A percentile compares a stretch with the other conserved stretches of the same genome.
These are phyloP conservation scores for Frankliniella intonsa DNA, from an alignment of 2,888 invertebrate genomes.

Conservation along the genomic window DNA sequence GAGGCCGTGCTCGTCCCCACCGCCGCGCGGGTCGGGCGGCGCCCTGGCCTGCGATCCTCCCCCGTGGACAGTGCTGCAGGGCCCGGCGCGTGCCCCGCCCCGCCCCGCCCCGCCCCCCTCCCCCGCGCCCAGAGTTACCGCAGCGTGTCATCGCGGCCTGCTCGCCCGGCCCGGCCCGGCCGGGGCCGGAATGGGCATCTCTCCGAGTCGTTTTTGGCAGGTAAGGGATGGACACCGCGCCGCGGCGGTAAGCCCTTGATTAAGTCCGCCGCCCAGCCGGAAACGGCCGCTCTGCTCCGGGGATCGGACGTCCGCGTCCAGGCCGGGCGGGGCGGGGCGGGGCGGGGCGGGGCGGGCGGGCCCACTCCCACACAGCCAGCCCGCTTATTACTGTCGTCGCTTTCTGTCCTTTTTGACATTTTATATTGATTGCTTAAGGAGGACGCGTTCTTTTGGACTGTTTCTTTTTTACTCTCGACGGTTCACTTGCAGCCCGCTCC, in stretches of 20 bases:
- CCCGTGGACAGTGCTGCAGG: background rate
- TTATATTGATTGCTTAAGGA: too few species aligned
- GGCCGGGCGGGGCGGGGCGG: background rate
- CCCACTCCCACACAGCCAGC: background rate
- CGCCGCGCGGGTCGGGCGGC: background rate
- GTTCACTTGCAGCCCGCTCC: too few species aligned
- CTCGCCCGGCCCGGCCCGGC: background rate
- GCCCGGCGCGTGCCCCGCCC: background rate
- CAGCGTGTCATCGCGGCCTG: background rate
- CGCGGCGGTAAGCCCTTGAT: too few species aligned
- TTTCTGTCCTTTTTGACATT: background rate
- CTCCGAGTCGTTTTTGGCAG: too few species aligned
- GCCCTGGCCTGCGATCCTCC: background rate
- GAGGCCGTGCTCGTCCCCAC: background rate
- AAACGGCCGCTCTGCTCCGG: background rate
- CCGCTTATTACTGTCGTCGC: background rate
- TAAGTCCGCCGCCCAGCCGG: background rate
- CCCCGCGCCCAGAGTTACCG: background rate
- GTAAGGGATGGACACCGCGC: too few species aligned
- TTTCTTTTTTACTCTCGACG: too few species aligned
- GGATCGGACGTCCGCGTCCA: background rate
- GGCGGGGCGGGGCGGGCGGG: background rate
- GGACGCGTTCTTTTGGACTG: too few species aligned
- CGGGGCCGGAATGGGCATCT: too few species aligned
- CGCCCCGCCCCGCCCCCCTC: background rate